Evolutionary conservation across 2,797 vertebrate species (phyloP).

Genomic region (Aselliscus stoliczkanus): DNA sequence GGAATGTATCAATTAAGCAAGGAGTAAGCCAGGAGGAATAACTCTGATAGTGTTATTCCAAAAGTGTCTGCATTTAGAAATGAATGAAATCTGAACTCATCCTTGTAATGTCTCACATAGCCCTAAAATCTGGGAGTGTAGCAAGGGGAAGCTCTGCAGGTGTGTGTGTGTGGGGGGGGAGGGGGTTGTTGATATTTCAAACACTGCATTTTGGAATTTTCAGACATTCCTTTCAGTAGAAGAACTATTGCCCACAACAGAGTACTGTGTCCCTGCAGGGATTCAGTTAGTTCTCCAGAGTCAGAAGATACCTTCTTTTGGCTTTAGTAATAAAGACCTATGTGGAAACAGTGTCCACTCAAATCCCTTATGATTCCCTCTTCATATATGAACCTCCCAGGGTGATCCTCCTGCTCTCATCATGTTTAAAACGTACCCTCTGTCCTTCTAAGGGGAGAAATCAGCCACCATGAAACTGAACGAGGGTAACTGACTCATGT

Average conservation of each 20-base stretch:
- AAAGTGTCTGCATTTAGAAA: conserved; percentile 14
- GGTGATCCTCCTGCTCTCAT: background rate
- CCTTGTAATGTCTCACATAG: background rate
- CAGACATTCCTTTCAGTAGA: background rate
- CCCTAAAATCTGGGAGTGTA: background rate
- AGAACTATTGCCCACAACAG: background rate
- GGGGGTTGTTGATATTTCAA: background rate
- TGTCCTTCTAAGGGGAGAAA: background rate
- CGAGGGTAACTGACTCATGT: background rate
- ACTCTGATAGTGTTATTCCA: background rate
- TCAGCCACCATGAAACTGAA: background rate
- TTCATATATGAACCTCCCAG: background rate
- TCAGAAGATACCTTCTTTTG: background rate
- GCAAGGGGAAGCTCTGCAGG: background rate
- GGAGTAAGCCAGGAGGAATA: background rate
- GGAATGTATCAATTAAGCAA: conserved; percentile 9
- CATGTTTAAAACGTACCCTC: background rate
- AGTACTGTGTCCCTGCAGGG: background rate
- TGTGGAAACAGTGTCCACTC: background rate
- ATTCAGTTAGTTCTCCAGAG: background rate
- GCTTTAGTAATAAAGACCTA: background rate
- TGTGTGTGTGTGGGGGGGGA: too few species aligned
- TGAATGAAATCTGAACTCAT: background rate
- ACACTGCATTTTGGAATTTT: background rate
- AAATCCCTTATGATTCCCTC: background rate